Evolutionary conservation across 2,797 vertebrate species (phyloP).

Genomic region (Clamator glandarius): DNA sequence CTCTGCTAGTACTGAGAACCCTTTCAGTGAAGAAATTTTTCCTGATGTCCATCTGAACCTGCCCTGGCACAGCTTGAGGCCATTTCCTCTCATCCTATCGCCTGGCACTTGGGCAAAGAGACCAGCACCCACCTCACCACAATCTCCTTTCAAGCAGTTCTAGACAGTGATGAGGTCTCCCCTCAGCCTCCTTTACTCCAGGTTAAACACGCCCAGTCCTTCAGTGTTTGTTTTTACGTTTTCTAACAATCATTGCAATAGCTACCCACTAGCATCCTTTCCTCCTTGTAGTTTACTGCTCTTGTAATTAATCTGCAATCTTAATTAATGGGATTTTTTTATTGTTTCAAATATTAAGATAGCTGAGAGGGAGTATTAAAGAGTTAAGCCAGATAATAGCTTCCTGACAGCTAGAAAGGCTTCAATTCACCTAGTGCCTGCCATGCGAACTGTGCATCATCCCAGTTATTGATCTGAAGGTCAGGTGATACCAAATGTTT

Average conservation of each 20-base stretch:
- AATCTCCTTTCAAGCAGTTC: too few relatives aligned
- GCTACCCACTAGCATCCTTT: neutral
- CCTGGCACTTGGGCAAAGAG: too few relatives aligned
- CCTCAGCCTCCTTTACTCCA: too few relatives aligned
- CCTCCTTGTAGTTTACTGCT: neutral
- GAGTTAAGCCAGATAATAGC: neutral
- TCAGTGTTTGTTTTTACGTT: neutral
- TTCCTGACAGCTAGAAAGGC: neutral
- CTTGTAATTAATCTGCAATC: neutral
- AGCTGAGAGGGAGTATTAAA: neutral
- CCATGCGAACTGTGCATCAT: rapidly evolving
- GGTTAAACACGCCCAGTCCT: neutral
- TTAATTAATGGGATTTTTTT: neutral
- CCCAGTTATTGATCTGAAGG: neutral
- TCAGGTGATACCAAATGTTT: neutral
- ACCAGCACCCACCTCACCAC: too few relatives aligned
- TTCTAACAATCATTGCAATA: neutral
- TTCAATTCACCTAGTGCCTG: neutral
- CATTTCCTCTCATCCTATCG: too few relatives aligned
- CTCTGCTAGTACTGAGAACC: too few relatives aligned
- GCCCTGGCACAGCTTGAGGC: too few relatives aligned
- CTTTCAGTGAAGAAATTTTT: too few relatives aligned
- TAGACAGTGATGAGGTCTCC: too few relatives aligned
- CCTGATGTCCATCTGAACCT: too few relatives aligned
- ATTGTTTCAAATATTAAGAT: neutral